A percentile compares a stretch with the other conserved stretches of the same genome.
Evolutionary conservation across 2,888 invertebrate species (phyloP).

Genomic region (Xylocampa areola): DNA sequence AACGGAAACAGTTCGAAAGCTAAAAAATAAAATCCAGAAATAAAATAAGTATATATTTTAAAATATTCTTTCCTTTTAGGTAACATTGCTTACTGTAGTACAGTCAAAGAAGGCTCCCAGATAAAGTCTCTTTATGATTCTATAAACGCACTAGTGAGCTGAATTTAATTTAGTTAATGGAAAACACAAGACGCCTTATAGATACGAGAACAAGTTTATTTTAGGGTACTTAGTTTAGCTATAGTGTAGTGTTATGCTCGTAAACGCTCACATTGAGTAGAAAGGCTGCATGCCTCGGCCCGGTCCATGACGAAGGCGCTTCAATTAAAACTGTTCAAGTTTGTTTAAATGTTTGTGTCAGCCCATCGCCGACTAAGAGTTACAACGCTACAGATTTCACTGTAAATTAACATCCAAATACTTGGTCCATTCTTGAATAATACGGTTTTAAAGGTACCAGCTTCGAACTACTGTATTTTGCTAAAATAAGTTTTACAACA

Average conservation of each 20-base stretch:
- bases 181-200: conserved; percentile 59
- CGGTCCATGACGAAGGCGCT: conserved; percentile 77
- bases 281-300: conserved; percentile 53
- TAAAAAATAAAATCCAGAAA: background rate
- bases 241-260: conserved; percentile 65
- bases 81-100: conserved; percentile 35
- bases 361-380: conserved; percentile 69
- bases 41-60: conserved; percentile 4
- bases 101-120: conserved; percentile 49
- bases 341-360: conserved; percentile 85
- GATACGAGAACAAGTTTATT: conserved; percentile 51
- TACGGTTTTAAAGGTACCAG: conserved; percentile 13
- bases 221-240: conserved; percentile 42
- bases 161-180: conserved; percentile 75
- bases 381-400: conserved; percentile 69
- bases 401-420: conserved; percentile 66
- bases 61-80: conserved; percentile 22
- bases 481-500: conserved; percentile 11
- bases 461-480: conserved; percentile 12
- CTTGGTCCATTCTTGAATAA: conserved; percentile 39
- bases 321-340: conserved; percentile 86
- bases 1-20: background rate
- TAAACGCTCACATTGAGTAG: conserved; percentile 61
- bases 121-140: conserved; percentile 65
- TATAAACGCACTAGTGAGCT: conserved; percentile 63